Percentiles rank a stretch among this genome's conserved stretches.
phyloP scores from a whole-genome alignment of 2,797 vertebrate species.

The Paramormyrops hopkinsi region DNA sequence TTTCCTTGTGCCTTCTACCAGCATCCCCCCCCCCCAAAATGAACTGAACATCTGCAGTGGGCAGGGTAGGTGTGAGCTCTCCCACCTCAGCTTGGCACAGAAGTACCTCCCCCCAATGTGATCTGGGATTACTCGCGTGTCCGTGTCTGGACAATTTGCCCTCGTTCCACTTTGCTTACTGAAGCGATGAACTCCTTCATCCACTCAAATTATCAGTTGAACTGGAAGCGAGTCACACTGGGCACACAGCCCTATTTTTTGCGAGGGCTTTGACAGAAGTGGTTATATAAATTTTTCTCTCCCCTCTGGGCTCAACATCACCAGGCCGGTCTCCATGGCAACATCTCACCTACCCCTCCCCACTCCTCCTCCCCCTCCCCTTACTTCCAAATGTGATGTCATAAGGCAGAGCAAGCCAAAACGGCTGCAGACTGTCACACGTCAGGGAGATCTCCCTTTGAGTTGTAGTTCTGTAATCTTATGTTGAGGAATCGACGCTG shows the following conservation, averaged over 20 bases:
- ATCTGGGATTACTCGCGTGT: not conserved
- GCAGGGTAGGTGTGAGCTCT: not conserved
- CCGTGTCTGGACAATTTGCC: no score
- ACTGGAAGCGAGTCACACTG: not conserved
- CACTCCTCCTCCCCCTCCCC: conserved; percentile 22
- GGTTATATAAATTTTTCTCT: conserved; percentile 62
- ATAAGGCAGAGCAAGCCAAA: conserved; percentile 55
- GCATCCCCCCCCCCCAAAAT: not conserved
- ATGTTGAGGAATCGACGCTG: conserved; percentile 1
- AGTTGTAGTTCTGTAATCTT: conserved; percentile 11
- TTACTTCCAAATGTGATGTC: conserved; percentile 40
- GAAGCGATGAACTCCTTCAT: not conserved
- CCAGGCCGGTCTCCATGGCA: conserved; percentile 62
- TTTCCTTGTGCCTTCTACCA: not conserved
- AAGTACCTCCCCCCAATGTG: not conserved
- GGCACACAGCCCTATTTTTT: not conserved
- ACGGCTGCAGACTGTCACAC: conserved; percentile 50
- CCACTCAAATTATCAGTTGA: not conserved
- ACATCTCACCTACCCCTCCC: conserved; percentile 40
- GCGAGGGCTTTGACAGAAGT: conserved; percentile 34
- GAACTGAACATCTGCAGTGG: not conserved
- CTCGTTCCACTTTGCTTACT: not conserved
- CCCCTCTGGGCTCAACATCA: conserved; percentile 48
- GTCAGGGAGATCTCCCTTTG: conserved; percentile 46
- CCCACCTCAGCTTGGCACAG: not conserved